These are phyloP conservation scores for Mechanitis messenoides DNA, from an alignment of 2,888 invertebrate species.

Conservation along the genomic window DNA sequence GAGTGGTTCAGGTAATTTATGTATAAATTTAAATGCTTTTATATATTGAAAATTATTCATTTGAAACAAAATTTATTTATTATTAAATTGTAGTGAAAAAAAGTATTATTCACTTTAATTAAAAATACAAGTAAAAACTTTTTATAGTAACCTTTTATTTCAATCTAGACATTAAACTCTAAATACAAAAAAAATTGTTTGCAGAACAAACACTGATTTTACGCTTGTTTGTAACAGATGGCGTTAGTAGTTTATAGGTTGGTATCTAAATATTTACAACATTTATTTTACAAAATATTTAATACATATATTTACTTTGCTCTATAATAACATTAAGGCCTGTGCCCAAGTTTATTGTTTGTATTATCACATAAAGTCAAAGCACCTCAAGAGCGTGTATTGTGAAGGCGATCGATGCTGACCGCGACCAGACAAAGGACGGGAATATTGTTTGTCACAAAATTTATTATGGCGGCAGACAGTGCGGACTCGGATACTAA, in stretches of 20 bases:
- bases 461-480: conserved; percentile 67
- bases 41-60: conserved; percentile 10
- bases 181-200: no score
- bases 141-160: no score
- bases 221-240: conserved; percentile 11
- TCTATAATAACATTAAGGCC: not conserved
- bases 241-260: conserved; percentile 5
- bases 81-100: no score
- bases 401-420: conserved; percentile 57
- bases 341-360: conserved; percentile 3
- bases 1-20: conserved; percentile 34
- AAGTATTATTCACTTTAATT: no score
- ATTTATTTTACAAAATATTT: not conserved
- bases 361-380: conserved; percentile 15
- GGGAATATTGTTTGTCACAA: conserved; percentile 73
- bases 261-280: no score
- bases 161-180: no score
- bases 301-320: not conserved
- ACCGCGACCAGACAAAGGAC: conserved; percentile 62
- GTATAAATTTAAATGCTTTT: conserved; percentile 32
- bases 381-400: conserved; percentile 36
- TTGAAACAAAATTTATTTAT: no score
- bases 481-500: conserved; percentile 42
- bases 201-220: no score
- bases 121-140: no score